Evolutionary conservation across 2,888 invertebrate species (phyloP).

Genomic region (Corbicula japonica): DNA sequence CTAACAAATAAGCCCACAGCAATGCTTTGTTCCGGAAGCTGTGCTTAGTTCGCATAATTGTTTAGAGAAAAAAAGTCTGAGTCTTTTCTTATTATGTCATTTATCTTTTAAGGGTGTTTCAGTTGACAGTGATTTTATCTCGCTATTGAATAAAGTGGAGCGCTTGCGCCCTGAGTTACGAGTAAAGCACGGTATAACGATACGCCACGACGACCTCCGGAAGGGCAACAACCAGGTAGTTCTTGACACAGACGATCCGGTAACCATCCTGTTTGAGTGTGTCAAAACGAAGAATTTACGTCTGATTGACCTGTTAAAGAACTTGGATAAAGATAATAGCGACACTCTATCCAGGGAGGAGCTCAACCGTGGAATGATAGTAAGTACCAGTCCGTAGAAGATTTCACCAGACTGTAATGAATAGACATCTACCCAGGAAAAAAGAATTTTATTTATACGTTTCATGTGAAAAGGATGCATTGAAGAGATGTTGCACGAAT

Average conservation of each 20-base stretch:
- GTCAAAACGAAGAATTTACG: slow-evolving; percentile 75
- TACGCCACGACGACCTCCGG: slow-evolving; percentile 73
- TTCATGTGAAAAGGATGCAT: no score
- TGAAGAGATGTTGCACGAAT: no score
- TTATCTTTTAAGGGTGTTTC: slow-evolving; percentile 70
- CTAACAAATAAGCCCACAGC: no score
- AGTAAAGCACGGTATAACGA: slow-evolving; percentile 72
- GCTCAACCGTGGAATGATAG: slow-evolving; percentile 75
- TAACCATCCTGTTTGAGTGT: slow-evolving; percentile 75
- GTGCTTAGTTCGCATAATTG: no score
- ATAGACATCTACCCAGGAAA: no score
- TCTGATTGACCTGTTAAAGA: slow-evolving; percentile 77
- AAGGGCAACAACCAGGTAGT: slow-evolving; percentile 69
- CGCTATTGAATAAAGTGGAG: slow-evolving; percentile 66
- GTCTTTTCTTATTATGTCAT: not conserved
- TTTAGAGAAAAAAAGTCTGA: no score
- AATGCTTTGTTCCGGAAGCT: no score
- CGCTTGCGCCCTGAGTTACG: slow-evolving; percentile 56
- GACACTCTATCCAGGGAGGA: slow-evolving; percentile 77
- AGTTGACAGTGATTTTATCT: slow-evolving; percentile 73
- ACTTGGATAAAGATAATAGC: slow-evolving; percentile 78
- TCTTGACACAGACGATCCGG: slow-evolving; percentile 77
- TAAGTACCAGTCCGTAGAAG: no score
- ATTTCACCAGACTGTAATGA: no score
- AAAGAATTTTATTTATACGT: no score